These are phyloP conservation scores for Zophobas morio DNA, from an alignment of 1,140 invertebrate species.

Conservation along the genomic window DNA sequence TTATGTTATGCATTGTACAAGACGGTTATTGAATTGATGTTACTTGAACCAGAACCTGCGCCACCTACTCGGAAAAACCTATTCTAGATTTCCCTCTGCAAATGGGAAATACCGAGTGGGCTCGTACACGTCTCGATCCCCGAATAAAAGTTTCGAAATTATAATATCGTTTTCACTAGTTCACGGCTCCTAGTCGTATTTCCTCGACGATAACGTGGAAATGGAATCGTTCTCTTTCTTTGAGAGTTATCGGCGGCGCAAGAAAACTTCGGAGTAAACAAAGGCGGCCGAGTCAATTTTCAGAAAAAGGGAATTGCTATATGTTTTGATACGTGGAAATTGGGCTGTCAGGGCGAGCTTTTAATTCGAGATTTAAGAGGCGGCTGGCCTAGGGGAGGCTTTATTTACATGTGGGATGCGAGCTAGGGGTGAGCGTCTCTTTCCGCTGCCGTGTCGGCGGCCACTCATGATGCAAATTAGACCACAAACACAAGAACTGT, in stretches of 20 bases:
- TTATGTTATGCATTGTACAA: conserved; percentile 37
- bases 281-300: conserved; percentile 15
- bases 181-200: background rate
- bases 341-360: background rate
- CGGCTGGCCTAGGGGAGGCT: background rate
- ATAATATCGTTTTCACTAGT: conserved; percentile 37
- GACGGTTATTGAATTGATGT: conserved; percentile 39
- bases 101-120: conserved; percentile 21
- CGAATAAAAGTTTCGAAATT: conserved; percentile 24
- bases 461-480: conserved; percentile 21
- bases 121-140: conserved; percentile 13
- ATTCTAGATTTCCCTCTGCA: conserved; percentile 18
- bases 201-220: background rate
- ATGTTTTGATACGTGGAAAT: conserved; percentile 28
- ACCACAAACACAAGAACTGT: conserved; percentile 15
- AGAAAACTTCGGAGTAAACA: conserved; percentile 12
- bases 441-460: background rate
- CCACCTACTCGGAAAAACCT: conserved; percentile 36
- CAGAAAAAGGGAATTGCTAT: conserved; percentile 3
- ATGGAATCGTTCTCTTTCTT: conserved; percentile 14
- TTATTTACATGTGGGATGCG: conserved; percentile 6
- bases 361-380: conserved; percentile 10
- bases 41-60: conserved; percentile 31
- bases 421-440: background rate
- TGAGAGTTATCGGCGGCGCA: background rate